These are phyloP conservation scores for Zeugodacus cucurbitae DNA, from an alignment of 1,140 invertebrate species.

Conservation along the genomic window DNA sequence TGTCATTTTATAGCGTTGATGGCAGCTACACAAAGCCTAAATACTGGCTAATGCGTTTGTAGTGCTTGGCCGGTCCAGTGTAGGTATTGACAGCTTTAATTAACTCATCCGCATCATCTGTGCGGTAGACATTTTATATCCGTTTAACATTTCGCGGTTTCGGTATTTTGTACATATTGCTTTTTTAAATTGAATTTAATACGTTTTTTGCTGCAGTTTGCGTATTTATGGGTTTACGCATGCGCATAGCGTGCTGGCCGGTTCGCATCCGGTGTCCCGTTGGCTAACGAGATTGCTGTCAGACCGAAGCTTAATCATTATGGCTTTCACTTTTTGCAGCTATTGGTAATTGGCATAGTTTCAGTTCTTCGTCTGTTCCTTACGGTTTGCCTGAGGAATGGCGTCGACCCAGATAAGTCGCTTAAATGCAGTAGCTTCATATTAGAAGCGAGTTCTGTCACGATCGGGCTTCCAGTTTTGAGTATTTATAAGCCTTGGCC, in stretches of 20 bases:
- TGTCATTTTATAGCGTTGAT: slow-evolving; percentile 21
- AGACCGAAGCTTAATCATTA: not conserved
- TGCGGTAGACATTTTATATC: slow-evolving; percentile 63
- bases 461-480: too few relatives aligned
- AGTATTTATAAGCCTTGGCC: too few relatives aligned
- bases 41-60: slow-evolving; percentile 3
- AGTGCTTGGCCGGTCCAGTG: slow-evolving; percentile 28
- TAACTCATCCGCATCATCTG: slow-evolving; percentile 59
- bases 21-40: slow-evolving; percentile 29
- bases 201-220: not conserved
- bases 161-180: not conserved
- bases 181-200: not conserved
- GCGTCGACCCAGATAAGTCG: too few relatives aligned
- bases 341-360: too few relatives aligned
- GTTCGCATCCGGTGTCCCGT: slow-evolving; percentile 3
- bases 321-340: not conserved
- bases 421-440: too few relatives aligned
- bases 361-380: too few relatives aligned
- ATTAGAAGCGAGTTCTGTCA: too few relatives aligned
- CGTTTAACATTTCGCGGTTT: slow-evolving; percentile 39
- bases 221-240: not conserved
- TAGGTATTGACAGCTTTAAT: slow-evolving; percentile 64
- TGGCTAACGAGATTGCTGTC: not conserved
- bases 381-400: too few relatives aligned
- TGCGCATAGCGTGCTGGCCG: not conserved